phyloP scores from a whole-genome alignment of 2,797 vertebrate species.

The Sternotherus odoratus region DNA sequence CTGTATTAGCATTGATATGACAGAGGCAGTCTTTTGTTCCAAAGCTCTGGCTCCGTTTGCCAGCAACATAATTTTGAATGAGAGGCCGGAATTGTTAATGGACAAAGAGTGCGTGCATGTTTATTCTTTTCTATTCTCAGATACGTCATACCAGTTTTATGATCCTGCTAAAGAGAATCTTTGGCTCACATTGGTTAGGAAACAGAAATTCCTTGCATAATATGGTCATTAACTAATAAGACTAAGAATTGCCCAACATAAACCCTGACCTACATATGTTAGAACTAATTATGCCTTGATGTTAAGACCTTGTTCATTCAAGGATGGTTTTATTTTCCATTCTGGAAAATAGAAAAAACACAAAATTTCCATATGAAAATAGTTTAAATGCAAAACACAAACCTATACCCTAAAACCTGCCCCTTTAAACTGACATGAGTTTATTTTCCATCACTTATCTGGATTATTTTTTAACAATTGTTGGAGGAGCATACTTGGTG shows the following conservation, averaged over 20 bases:
- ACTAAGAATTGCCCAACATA: constrained; percentile 55
- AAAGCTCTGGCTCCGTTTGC: neutral
- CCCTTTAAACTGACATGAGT: constrained; percentile 33
- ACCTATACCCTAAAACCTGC: constrained; percentile 23
- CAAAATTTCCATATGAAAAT: constrained; percentile 28
- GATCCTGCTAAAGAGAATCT: constrained; percentile 49
- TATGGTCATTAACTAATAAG: constrained; percentile 52
- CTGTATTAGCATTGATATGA: neutral
- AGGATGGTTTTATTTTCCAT: constrained; percentile 36
- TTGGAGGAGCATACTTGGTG: neutral
- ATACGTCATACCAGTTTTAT: constrained; percentile 53
- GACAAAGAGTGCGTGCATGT: neutral
- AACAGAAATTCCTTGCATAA: constrained; percentile 69
- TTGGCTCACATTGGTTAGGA: constrained; percentile 59
- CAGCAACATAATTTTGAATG: neutral
- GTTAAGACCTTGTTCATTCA: constrained; percentile 32
- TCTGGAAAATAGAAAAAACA: neutral
- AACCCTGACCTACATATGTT: constrained; percentile 35
- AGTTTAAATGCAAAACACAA: neutral
- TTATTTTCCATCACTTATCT: constrained; percentile 52
- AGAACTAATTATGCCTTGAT: constrained; percentile 42
- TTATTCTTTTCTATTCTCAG: constrained; percentile 25
- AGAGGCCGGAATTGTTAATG: constrained; percentile 17
- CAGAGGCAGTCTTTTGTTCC: neutral
- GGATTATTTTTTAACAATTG: constrained; percentile 42